phyloP scores from a whole-genome alignment of 2,797 vertebrate genomes.

The Podarcis siculus region DNA sequence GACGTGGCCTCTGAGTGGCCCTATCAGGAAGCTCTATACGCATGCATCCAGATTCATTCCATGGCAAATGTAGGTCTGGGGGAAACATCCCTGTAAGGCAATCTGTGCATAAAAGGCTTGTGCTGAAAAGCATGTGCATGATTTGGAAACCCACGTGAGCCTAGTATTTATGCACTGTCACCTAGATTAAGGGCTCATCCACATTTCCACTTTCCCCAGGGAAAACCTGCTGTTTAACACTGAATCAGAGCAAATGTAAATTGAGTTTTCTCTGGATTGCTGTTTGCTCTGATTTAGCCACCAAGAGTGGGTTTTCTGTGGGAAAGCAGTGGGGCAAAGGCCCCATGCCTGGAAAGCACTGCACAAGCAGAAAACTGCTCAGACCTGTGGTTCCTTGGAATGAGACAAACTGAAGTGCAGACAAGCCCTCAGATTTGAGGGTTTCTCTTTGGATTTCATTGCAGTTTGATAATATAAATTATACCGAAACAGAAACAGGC shows the following conservation, averaged over 20 bases:
- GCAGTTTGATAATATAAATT: not conserved
- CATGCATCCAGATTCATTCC: not conserved
- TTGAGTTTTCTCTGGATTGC: too few species aligned
- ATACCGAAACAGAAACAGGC: not conserved
- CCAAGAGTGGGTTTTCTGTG: too few species aligned
- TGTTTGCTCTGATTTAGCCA: too few species aligned
- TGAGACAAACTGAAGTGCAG: too few species aligned
- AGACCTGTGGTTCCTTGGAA: too few species aligned
- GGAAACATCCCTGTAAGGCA: fast-evolving
- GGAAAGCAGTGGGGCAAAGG: too few species aligned
- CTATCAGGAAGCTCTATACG: slow-evolving; percentile 12
- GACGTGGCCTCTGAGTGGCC: not conserved
- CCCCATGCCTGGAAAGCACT: too few species aligned
- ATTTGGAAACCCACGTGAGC: not conserved
- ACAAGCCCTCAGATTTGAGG: not conserved
- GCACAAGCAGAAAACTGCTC: too few species aligned
- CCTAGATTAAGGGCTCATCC: not conserved
- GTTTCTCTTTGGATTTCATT: not conserved
- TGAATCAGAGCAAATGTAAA: too few species aligned
- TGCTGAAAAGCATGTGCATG: not conserved
- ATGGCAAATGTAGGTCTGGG: not conserved
- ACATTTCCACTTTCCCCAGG: too few species aligned
- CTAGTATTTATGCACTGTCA: not conserved
- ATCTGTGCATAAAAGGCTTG: not conserved
- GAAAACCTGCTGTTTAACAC: too few species aligned